Evolutionary conservation across 1,140 invertebrate genomes (phyloP), one percentile per base, ranked within the genome.

Genomic region (Cotesia chilonis): DNA sequence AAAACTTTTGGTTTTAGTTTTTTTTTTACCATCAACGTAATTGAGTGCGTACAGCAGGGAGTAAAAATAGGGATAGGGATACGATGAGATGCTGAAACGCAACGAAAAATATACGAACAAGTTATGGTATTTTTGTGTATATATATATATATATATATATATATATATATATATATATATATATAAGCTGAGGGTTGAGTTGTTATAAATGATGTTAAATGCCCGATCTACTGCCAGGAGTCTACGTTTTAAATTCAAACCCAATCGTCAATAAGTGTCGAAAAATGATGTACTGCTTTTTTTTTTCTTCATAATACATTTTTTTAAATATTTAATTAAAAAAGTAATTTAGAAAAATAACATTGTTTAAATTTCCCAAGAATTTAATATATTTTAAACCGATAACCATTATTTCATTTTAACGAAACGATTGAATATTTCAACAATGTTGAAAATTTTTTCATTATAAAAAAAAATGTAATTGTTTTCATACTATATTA

Each of bases 221-320:
- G 54, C 20, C 47, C 37, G 28, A 28, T 28, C 28, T 28, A 28
- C 28, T 28, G 28, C 10, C 41, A n/a, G 35, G 57, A 71, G 70
- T 60, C 72, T 73, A 74, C 69, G 74, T 76, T 74, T 76, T 70
- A 28, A 74, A 76, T 76, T 76, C 75, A 20, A 51, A 51, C 57
- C 67, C 37, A 71, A 72, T 65, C 74, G 72, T 76, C 75, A 76
- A 76, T 76, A 76, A 76, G 75, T 76, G 75, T 76, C 75, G 72
- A 52, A 66, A 69, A 41, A 76, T 76, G 75, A 76, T 70, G 59
- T 71, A 76, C 70, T 51, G 75, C 69, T 66, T 70, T 51, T 51
- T 59, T 17, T 28, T 28, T 28, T 3, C 28, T 28, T 1, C 28
- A 3, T 28, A 28, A 38, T 36, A 66, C 7, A 10, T 37, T 17